Conservation (phyloP, 2,888 invertebrate genomes). For the Phortica magna region DNA sequence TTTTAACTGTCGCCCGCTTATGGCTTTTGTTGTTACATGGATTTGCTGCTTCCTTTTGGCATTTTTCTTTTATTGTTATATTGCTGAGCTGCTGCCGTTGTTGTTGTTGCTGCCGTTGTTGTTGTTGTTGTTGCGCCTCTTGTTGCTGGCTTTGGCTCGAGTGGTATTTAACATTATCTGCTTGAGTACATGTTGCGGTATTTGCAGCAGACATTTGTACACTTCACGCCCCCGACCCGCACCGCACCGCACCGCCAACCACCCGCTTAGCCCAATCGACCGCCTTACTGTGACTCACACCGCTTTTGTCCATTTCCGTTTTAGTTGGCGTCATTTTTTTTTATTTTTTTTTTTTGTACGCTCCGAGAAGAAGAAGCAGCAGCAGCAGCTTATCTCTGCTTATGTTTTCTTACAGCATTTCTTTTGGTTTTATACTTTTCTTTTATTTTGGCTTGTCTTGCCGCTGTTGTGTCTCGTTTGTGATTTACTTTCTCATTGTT, state of each 20-base stretch:
- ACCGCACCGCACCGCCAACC: constrained; percentile 19
- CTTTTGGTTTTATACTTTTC: neutral
- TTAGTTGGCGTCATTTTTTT: constrained; percentile 42
- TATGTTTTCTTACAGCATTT: constrained; percentile 68
- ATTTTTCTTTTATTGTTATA: constrained; percentile 36
- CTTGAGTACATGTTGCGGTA: constrained; percentile 74
- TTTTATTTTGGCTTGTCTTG: neutral
- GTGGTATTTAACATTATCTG: constrained; percentile 74
- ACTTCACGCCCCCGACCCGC: constrained; percentile 34
- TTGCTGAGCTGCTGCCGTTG: constrained; percentile 38
- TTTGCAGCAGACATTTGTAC: constrained; percentile 68
- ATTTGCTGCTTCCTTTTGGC: constrained; percentile 66
- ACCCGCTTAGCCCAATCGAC: neutral
- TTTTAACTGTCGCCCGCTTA: constrained; percentile 62
- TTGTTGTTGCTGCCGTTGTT: constrained; percentile 17
- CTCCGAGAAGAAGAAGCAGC: constrained; percentile 61
- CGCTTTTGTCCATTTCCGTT: constrained; percentile 62
- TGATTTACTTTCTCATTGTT: neutral
- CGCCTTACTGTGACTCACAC: neutral
- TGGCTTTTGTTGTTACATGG: constrained; percentile 70
- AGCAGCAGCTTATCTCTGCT: constrained; percentile 72
- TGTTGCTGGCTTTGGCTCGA: constrained; percentile 57
- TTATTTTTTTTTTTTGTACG: constrained; percentile 54
- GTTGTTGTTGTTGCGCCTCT: constrained; percentile 36
- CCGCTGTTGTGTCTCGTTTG: neutral